These are phyloP conservation scores for Acipenser transmontanus DNA, from an alignment of 2,797 vertebrate species.

Conservation along the genomic window DNA sequence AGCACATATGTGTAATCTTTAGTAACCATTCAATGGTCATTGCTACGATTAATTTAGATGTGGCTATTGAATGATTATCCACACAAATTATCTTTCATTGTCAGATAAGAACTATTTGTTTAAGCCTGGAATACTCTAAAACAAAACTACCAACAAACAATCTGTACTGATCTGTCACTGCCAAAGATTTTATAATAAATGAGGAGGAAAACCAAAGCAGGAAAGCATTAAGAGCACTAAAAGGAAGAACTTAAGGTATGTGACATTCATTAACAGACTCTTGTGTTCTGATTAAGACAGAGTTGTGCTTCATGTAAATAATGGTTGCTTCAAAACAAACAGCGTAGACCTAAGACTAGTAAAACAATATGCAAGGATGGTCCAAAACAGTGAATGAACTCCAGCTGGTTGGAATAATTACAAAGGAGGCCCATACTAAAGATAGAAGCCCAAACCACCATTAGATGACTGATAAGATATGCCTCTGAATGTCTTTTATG, in stretches of 20 bases:
- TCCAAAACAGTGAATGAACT: slow-evolving; percentile 64
- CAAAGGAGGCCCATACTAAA: slow-evolving; percentile 74
- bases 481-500: slow-evolving; percentile 73
- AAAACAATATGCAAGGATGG: slow-evolving; percentile 51
- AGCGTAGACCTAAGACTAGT: slow-evolving; percentile 57
- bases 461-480: slow-evolving; percentile 77
- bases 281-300: slow-evolving; percentile 64
- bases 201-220: slow-evolving; percentile 25
- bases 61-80: slow-evolving; percentile 7
- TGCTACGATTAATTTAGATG: slow-evolving; percentile 1
- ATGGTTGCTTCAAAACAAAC: slow-evolving; percentile 59
- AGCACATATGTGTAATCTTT: slow-evolving; percentile 8
- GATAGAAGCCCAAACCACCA: slow-evolving; percentile 82
- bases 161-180: slow-evolving; percentile 47
- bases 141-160: slow-evolving; percentile 46
- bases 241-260: slow-evolving; percentile 39
- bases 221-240: slow-evolving; percentile 56
- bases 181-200: slow-evolving; percentile 27
- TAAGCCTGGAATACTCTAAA: not conserved
- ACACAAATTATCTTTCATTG: not conserved
- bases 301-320: slow-evolving; percentile 64
- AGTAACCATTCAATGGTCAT: not conserved
- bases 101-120: slow-evolving; percentile 17
- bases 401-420: slow-evolving; percentile 68
- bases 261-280: slow-evolving; percentile 35